A percentile compares a stretch with the other conserved stretches of the same genome.
Evolutionary conservation across 2,113 vertebrate genomes (phyloP).

Genomic region (Cyprinus carpio): DNA sequence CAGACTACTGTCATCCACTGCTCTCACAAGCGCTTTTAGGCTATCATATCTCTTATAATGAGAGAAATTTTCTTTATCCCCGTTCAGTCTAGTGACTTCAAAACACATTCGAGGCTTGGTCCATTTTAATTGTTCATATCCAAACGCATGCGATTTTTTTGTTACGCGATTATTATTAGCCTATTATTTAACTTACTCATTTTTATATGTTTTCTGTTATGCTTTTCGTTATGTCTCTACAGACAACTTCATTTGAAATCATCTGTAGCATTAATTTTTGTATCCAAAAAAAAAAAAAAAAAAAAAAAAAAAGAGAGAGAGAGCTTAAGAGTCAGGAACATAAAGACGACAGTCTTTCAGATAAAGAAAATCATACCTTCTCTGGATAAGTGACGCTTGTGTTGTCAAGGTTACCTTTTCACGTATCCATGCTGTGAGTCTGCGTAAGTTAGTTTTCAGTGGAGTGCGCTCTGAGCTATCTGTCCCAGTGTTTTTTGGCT

Average conservation of each 20-base stretch:
- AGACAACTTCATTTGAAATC: not conserved
- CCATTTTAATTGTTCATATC: not conserved
- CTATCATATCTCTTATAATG: not conserved
- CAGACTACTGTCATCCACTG: not conserved
- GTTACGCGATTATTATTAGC: not conserved
- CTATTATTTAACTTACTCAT: not conserved
- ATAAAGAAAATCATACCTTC: not conserved
- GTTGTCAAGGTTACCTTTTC: slow-evolving; percentile 12
- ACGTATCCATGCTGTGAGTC: slow-evolving; percentile 25
- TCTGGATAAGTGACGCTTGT: not conserved
- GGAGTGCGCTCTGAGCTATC: not conserved
- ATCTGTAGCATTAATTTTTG: not conserved
- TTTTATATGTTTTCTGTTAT: not conserved
- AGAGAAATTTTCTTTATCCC: not conserved
- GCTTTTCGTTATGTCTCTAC: not conserved
- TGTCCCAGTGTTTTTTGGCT: not conserved
- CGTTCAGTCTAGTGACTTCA: not conserved
- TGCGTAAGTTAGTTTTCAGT: not conserved
- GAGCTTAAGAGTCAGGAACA: too few species aligned
- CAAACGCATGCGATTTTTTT: not conserved
- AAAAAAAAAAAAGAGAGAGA: too few species aligned
- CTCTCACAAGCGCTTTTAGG: not conserved
- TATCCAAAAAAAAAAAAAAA: too few species aligned
- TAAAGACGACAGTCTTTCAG: not conserved
- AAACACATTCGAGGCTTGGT: not conserved